Evolutionary conservation across 2,888 invertebrate species (phyloP).

Genomic region (Sarcophaga subvicina): DNA sequence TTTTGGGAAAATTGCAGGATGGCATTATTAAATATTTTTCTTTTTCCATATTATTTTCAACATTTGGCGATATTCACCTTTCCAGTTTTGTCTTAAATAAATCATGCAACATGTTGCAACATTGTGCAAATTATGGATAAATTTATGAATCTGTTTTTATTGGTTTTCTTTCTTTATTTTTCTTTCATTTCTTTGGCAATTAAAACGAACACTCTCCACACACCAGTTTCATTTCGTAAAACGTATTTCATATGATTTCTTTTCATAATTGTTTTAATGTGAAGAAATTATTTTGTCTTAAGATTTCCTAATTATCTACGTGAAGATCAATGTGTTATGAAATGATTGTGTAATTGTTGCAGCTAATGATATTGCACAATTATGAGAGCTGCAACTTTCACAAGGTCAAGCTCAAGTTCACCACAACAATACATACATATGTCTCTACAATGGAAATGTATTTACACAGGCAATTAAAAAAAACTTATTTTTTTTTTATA

Average conservation of each 20-base stretch:
- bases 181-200: not conserved
- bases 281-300: slow-evolving; percentile 36
- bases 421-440: slow-evolving; percentile 47
- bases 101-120: slow-evolving; percentile 18
- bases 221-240: not conserved
- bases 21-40: not conserved
- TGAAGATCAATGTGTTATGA: slow-evolving; percentile 48
- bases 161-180: not conserved
- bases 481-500: slow-evolving; percentile 4
- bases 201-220: not conserved
- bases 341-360: slow-evolving; percentile 19
- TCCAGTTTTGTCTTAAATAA: slow-evolving; percentile 26
- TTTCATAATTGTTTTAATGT: slow-evolving; percentile 8
- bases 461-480: not conserved
- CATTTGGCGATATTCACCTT: not conserved
- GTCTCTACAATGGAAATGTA: slow-evolving; percentile 44
- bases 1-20: too few species aligned
- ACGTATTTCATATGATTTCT: not conserved
- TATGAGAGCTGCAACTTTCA: slow-evolving; percentile 57
- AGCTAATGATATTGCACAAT: slow-evolving; percentile 13
- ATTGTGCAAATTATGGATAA: slow-evolving; percentile 9
- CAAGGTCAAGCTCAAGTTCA: slow-evolving; percentile 80
- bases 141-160: slow-evolving; percentile 8
- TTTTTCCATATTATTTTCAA: not conserved
- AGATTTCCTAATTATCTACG: slow-evolving; percentile 43